Conservation (phyloP, 2,113 vertebrate genomes). For the Myrmecophaga tridactyla region DNA sequence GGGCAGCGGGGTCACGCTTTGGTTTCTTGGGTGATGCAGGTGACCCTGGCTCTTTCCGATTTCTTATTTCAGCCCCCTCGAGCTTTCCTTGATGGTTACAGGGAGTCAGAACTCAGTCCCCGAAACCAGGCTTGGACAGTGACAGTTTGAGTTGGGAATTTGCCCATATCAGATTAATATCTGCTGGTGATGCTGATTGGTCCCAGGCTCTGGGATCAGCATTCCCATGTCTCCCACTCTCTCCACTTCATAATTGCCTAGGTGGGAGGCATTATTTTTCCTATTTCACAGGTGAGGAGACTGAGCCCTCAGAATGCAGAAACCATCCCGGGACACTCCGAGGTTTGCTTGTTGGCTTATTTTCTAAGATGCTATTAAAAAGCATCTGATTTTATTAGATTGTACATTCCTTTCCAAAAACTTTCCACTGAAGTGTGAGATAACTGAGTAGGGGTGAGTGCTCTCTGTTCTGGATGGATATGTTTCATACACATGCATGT, state of each 20-base stretch:
- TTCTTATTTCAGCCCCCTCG: not conserved
- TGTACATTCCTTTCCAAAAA: not conserved
- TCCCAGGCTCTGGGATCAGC: not conserved
- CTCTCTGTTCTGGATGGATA: not conserved
- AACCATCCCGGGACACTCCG: not conserved
- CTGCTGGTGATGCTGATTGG: rapidly evolving
- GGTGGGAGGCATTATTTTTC: not conserved
- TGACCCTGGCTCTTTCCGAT: not conserved
- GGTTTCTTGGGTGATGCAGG: not conserved
- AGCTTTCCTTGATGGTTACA: not conserved
- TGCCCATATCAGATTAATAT: too few relatives aligned
- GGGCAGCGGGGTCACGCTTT: not conserved
- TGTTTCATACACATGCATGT: not conserved
- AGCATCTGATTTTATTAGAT: not conserved
- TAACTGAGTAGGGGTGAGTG: not conserved
- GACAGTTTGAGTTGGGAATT: not conserved
- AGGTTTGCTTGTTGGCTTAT: not conserved
- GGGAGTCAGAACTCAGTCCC: not conserved
- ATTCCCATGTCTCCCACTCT: not conserved
- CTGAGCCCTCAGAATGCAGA: not conserved
- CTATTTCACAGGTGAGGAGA: not conserved
- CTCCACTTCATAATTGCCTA: not conserved
- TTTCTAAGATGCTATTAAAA: not conserved
- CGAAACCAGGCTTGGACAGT: not conserved
- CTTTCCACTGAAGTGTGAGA: not conserved